phyloP scores from a whole-genome alignment of 2,888 invertebrate species.

The Tiphia femorata region DNA sequence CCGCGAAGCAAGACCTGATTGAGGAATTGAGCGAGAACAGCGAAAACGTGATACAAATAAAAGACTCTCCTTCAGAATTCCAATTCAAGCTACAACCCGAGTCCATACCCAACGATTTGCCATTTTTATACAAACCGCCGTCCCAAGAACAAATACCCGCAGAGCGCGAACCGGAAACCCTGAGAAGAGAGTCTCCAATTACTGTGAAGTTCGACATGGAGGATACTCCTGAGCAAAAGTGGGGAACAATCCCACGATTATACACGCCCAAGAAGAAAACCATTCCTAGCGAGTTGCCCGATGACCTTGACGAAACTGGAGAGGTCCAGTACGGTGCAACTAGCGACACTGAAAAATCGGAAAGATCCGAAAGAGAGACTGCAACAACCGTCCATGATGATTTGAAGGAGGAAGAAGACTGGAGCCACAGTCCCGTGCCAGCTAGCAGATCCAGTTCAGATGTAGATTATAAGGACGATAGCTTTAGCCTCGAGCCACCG shows the following conservation, averaged over 20 bases:
- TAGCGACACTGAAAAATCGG: too few relatives aligned
- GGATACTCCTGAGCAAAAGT: too few relatives aligned
- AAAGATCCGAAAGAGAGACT: constrained; percentile 22
- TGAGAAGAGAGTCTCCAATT: too few relatives aligned
- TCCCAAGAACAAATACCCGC: constrained; percentile 60
- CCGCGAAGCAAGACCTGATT: constrained; percentile 78
- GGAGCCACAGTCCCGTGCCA: constrained; percentile 47
- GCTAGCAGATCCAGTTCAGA: constrained; percentile 63
- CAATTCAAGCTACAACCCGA: constrained; percentile 77
- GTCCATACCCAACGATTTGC: constrained; percentile 74
- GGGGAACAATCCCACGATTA: too few relatives aligned
- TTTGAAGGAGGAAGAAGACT: constrained; percentile 39
- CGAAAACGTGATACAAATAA: constrained; percentile 69
- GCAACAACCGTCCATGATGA: constrained; percentile 38
- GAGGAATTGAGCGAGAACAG: constrained; percentile 78
- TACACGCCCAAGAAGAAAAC: too few relatives aligned
- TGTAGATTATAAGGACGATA: constrained; percentile 54
- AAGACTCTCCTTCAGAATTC: constrained; percentile 82
- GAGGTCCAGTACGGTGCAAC: too few relatives aligned
- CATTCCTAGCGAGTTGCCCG: too few relatives aligned
- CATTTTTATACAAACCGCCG: constrained; percentile 69
- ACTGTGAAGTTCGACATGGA: too few relatives aligned
- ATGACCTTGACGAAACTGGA: too few relatives aligned
- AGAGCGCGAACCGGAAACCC: constrained; percentile 50
- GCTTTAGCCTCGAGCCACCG: constrained; percentile 50